Evolutionary conservation across 2,797 vertebrate species (phyloP), one percentile per base, ranked within the genome.

Genomic region (Urophycis tenuis): DNA sequence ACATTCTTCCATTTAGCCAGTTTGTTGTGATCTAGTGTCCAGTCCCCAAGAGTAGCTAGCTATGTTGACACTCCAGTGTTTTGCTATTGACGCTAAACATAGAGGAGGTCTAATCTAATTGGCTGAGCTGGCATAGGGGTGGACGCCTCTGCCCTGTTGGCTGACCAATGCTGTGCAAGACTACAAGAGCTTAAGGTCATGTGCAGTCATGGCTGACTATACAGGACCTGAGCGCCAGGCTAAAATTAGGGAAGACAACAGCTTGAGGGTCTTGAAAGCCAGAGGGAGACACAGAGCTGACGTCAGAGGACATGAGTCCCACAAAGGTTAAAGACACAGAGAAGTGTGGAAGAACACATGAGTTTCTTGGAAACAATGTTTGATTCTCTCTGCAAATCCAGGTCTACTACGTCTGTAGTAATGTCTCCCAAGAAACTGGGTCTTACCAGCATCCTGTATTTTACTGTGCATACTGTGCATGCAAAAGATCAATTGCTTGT

Each of bases 201-300:
- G 83, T 83, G 84, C 36, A 80, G 79, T 72, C 72, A 74, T 78
- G 75, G 74, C 71, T 84, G 77, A 82, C 76, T 36, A 1, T 49
- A 41, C 41, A 78, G 53, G 34, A 5, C 2, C 36, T 31, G 30
- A 78, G 41, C 77, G 71, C 33, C 39, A 7, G 60, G 78, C 87
- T 91, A 89, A 87, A 87, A 83, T 88, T 89, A 87, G 85, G 77
- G 39, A n/a, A 67, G 75, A 41, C 9, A 72, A 77, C 30, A 74
- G 73, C 67, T 78, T 25, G 5, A 74, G 83, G 78, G 78, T 73
- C 74, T 73, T 72, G 19, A 74, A 64, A 39, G 74, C 74, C 45
- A 80, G 33, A 81, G 75, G 73, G 75, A 71, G 30, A 3, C 30
- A 15, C 76, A 67, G 74, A 45, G 72, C 49, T 69, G 71, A 70